These are phyloP conservation scores for Drosophila pseudotakahashii DNA, from an alignment of 2,888 invertebrate genomes.

Conservation along the genomic window DNA sequence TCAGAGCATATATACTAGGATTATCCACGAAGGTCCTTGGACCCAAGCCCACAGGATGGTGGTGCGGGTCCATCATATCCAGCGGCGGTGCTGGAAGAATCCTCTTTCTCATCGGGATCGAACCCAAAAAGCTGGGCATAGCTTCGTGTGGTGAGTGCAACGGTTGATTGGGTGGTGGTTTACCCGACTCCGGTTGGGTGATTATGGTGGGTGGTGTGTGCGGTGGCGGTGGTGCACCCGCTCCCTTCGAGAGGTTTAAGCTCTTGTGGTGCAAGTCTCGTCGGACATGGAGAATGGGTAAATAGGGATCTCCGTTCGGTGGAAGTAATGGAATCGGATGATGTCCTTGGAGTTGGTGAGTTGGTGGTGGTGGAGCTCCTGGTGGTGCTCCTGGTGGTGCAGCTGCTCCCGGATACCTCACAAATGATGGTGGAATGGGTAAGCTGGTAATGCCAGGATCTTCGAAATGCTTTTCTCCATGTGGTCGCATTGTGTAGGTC, in stretches of 20 bases:
- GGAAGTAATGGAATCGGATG: slow-evolving; percentile 49
- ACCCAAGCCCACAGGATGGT: slow-evolving; percentile 44
- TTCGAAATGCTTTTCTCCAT: slow-evolving; percentile 84
- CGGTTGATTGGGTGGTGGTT: slow-evolving; percentile 83
- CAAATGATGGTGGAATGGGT: slow-evolving; percentile 2
- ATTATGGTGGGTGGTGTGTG: slow-evolving; percentile 61
- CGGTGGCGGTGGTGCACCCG: slow-evolving; percentile 48
- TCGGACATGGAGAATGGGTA: slow-evolving; percentile 90
- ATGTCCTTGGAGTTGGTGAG: slow-evolving; percentile 50
- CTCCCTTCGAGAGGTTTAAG: slow-evolving; percentile 68
- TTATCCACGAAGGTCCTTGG: slow-evolving; percentile 62
- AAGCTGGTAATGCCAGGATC: slow-evolving; percentile 43
- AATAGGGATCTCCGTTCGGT: slow-evolving; percentile 81
- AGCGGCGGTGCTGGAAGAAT: slow-evolving; percentile 72
- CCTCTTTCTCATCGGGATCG: slow-evolving; percentile 83
- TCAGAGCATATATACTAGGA: slow-evolving; percentile 72
- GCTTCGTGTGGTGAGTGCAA: slow-evolving; percentile 83
- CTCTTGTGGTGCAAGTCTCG: slow-evolving; percentile 89
- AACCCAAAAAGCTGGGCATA: slow-evolving; percentile 83
- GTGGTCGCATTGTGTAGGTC: slow-evolving; percentile 91
- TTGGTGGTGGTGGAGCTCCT: slow-evolving; percentile 24
- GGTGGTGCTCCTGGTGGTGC: slow-evolving; percentile 48
- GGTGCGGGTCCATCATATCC: slow-evolving; percentile 65
- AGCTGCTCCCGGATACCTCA: slow-evolving; percentile 12
- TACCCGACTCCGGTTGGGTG: slow-evolving; percentile 75